phyloP scores from a whole-genome alignment of 1,140 invertebrate species.

The fruit fly (Drosophila melanogaster) region Release_6_plus_ISO1_MT NT_033777.3:22229501-22230000 shows the following conservation, averaged over 20 bases:
- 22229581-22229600: conserved; percentile 67
- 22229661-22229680: neutral
- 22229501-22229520: neutral
- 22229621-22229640: conserved; percentile 16
- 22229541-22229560: conserved; percentile 1
- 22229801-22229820: conserved; percentile 4
- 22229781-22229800: conserved; percentile 55
- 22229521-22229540: neutral
- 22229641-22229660: conserved; percentile 15
- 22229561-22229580: conserved; percentile 21
- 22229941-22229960: conserved; percentile 4
- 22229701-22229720: conserved; percentile 22
- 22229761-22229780: conserved; percentile 61
- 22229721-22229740: conserved; percentile 22
- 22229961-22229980: conserved; percentile 56
- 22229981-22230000: conserved; percentile 63
- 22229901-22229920: conserved; percentile 69
- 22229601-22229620: conserved; percentile 74
- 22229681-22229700: conserved; percentile 54
- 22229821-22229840: conserved; percentile 76
- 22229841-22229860: conserved; percentile 82
- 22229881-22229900: conserved; percentile 77
- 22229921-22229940: conserved; percentile 44
- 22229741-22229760: conserved; percentile 52
- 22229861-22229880: conserved; percentile 23